Evolutionary conservation across 2,113 vertebrate genomes (phyloP).

Genomic region (Callocephalon fimbriatum): DNA sequence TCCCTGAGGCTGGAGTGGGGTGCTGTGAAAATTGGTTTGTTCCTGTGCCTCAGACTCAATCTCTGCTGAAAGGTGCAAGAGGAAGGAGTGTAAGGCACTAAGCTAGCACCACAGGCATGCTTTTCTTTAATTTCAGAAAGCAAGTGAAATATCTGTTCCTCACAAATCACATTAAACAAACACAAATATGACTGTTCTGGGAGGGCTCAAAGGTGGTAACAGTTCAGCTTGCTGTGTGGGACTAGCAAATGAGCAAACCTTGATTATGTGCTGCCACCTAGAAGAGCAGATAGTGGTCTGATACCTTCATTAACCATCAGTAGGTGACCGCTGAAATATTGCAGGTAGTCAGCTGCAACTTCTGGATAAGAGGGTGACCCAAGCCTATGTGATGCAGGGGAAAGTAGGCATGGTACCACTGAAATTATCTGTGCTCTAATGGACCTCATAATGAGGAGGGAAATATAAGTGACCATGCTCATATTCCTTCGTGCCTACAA

Average conservation of each 20-base stretch:
- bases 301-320: neutral
- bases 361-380: neutral
- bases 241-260: neutral
- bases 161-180: neutral
- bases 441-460: neutral
- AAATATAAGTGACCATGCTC: neutral
- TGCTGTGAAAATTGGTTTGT: neutral
- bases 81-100: neutral
- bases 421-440: neutral
- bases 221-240: neutral
- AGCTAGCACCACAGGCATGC: neutral
- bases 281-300: neutral
- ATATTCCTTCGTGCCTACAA: neutral
- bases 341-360: neutral
- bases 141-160: neutral
- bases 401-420: neutral
- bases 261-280: neutral
- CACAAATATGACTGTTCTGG: neutral
- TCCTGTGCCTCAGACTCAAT: neutral
- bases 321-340: neutral
- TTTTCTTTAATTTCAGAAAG: neutral
- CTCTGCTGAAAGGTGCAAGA: neutral
- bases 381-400: neutral
- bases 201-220: neutral
- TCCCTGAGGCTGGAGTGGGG: neutral